phyloP scores from a whole-genome alignment of 2,113 vertebrate genomes.

The Pithys albifrons region DNA sequence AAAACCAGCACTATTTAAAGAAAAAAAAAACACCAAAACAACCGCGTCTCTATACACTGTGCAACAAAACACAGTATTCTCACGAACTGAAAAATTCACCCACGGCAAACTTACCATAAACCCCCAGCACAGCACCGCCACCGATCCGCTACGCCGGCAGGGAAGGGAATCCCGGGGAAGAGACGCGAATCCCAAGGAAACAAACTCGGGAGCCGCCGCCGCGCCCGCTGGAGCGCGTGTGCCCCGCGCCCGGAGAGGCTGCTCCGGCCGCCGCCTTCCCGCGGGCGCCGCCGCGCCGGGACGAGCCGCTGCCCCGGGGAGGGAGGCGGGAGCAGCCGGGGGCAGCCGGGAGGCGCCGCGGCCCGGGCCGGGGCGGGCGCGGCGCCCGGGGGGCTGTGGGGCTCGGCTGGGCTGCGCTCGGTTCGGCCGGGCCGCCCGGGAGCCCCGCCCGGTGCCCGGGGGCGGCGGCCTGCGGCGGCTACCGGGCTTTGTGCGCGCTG shows the following conservation, averaged over 20 bases:
- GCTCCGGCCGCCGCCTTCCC: not conserved
- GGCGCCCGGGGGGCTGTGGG: no score
- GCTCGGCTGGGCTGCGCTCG: no score
- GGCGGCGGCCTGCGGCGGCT: no score
- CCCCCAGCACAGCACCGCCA: not conserved
- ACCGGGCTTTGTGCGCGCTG: no score
- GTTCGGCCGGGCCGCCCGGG: no score
- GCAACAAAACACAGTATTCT: not conserved
- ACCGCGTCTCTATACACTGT: not conserved
- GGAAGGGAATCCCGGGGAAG: not conserved
- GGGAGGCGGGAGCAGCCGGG: no score
- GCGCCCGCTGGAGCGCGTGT: not conserved
- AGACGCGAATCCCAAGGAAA: not conserved
- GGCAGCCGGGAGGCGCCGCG: no score
- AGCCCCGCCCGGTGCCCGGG: not conserved
- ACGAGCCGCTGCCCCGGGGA: not conserved
- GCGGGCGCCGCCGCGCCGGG: not conserved
- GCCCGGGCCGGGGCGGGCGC: no score
- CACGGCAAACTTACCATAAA: conserved; percentile 37
- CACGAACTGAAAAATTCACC: not conserved
- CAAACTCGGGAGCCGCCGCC: not conserved
- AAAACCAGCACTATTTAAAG: not conserved
- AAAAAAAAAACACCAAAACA: no score
- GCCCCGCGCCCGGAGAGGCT: not conserved
- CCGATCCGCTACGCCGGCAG: not conserved